phyloP scores from a whole-genome alignment of 2,888 invertebrate species.

The Ommatoiulus sabulosus region DNA sequence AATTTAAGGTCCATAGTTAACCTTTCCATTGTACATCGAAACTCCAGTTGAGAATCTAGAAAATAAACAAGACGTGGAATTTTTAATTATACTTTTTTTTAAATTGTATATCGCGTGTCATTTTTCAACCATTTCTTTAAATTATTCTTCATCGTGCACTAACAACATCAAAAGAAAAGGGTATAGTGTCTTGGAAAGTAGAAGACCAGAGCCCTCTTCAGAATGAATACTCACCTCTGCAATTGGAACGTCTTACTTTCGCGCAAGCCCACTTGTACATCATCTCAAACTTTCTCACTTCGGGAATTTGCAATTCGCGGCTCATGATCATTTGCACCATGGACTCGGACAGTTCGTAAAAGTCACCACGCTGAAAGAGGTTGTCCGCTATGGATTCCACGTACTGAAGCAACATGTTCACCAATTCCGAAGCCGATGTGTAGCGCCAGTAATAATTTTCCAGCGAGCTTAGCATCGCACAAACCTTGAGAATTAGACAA shows the following conservation, averaged over 20 bases:
- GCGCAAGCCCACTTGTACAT: conserved; percentile 90
- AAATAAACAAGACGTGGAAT: conserved; percentile 39
- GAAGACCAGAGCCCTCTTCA: no score
- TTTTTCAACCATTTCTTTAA: no score
- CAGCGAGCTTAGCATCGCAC: conserved; percentile 89
- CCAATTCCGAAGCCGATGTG: conserved; percentile 91
- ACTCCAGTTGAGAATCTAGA: conserved; percentile 84
- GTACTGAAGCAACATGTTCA: conserved; percentile 93
- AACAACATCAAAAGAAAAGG: no score
- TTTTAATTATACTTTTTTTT: not conserved
- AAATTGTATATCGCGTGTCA: no score
- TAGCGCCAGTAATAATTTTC: conserved; percentile 97
- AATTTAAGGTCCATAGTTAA: conserved; percentile 88
- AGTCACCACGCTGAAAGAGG: conserved; percentile 86
- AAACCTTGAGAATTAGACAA: conserved; percentile 73
- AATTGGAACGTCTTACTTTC: conserved; percentile 57
- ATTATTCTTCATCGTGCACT: no score
- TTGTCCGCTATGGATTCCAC: conserved; percentile 87
- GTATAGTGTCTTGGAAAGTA: no score
- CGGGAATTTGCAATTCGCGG: conserved; percentile 88
- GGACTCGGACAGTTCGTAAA: conserved; percentile 88
- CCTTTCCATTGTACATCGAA: conserved; percentile 92
- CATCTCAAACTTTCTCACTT: conserved; percentile 91
- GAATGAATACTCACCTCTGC: conserved; percentile 57
- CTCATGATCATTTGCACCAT: conserved; percentile 81